Evolutionary conservation across 2,797 vertebrate genomes (phyloP).

Genomic region (Micromesistius poutassou): DNA sequence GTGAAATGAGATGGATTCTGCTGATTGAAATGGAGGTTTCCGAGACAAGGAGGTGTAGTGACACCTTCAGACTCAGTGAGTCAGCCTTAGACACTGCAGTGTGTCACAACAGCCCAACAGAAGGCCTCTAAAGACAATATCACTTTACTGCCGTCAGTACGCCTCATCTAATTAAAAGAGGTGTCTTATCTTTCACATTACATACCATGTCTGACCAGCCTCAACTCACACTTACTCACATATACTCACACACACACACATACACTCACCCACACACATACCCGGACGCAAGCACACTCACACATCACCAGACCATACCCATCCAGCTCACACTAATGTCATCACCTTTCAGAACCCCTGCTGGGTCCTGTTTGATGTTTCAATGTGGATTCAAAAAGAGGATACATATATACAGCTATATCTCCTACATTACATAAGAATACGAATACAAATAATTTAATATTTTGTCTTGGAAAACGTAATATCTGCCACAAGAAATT

Average conservation of each 20-base stretch:
- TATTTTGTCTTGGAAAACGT: background rate
- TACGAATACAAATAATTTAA: no score
- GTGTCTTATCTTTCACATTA: slow-evolving; percentile 59
- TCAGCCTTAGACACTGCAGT: background rate
- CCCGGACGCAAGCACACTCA: background rate
- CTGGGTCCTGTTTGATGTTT: background rate
- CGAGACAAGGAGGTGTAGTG: slow-evolving; percentile 33
- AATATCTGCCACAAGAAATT: background rate
- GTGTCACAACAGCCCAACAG: slow-evolving; percentile 51
- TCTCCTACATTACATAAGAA: no score
- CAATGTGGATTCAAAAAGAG: background rate
- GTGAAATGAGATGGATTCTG: slow-evolving; percentile 22
- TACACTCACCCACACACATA: background rate
- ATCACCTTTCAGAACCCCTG: background rate
- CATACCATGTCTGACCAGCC: slow-evolving; percentile 49
- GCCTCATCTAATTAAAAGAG: slow-evolving; percentile 66
- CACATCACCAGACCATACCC: background rate
- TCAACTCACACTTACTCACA: slow-evolving; percentile 23
- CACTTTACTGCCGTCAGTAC: slow-evolving; percentile 58
- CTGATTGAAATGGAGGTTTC: slow-evolving; percentile 15
- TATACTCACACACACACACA: background rate
- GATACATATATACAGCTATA: no score
- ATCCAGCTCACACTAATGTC: no score
- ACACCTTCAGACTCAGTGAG: background rate
- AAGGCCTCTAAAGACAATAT: slow-evolving; percentile 59